Evolutionary conservation across 2,888 invertebrate genomes (phyloP), one percentile per base, ranked within the genome.

Genomic region (Sicus ferrugineus): DNA sequence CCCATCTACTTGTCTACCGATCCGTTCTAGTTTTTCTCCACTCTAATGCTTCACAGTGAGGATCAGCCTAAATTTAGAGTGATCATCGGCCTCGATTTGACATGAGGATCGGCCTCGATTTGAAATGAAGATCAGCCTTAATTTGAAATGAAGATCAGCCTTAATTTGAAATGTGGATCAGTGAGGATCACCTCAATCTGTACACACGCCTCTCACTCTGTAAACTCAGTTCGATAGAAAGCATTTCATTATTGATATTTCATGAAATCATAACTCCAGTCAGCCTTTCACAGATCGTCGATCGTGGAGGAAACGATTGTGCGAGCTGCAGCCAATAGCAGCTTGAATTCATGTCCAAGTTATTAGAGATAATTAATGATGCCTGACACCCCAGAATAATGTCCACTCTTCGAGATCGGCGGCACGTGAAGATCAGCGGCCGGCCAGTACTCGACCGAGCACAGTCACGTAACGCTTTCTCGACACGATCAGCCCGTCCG

Each of bases 361-460:
- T 81, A 80, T 80, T 80, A 80, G n/a, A 80, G 81, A 81, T 81
- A 81, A 81, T 81, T 81, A 80, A 80, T 80, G 80, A 80, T 78
- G 78, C 79, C n/a, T 78, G 81, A 81, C 81, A 80, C 80, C 81
- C 80, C 74, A 76, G 77, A 81, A 81, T 80, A 80, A 81, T 81
- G 81, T 80, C 81, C 80, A 73, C 73, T 67, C 58, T 48, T 34
- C 46, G 54, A 54, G 28, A 54, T 56, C 42, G 38, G 21, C 21
- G 38, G 42, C 14, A 23, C 26, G 28, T 3, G 65, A 26, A 21
- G 67, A 58, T 58, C 67, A 59, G 52, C 28, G 62, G 26, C 16
- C 63, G 63, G 54, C 21, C 23, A n/a, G 21, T 61, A 16, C 54
- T 14, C 4, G 48, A 46, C 31, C 31, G 65, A 64, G 28, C 52